Conservation (phyloP, 2,113 vertebrate species). For the Myiagra hebetior region DNA sequence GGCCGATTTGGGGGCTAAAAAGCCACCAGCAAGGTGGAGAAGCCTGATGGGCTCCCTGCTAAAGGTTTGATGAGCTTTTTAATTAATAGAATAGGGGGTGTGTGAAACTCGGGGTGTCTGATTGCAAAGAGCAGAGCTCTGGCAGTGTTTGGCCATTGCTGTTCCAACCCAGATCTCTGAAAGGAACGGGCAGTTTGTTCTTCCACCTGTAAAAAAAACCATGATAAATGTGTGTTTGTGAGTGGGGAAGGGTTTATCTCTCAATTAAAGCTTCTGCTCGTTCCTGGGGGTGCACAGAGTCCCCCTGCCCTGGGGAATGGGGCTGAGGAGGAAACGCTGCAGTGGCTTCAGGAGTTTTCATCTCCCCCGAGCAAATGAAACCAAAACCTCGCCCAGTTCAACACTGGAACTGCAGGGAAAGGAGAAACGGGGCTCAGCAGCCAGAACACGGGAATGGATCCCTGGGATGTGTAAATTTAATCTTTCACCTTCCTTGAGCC, state of each 20-base stretch:
- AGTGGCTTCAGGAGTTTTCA: neutral
- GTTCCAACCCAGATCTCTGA: neutral
- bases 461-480: rapidly evolving
- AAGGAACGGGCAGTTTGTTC: rapidly evolving
- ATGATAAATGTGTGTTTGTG: rapidly evolving
- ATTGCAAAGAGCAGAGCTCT: neutral
- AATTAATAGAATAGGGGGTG: neutral
- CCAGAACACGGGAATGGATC: neutral
- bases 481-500: neutral
- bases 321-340: neutral
- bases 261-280: rapidly evolving
- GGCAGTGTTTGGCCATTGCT: rapidly evolving
- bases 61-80: neutral
- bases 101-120: neutral
- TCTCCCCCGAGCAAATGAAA: neutral
- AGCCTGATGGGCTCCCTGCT: neutral
- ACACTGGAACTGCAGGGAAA: too few relatives aligned
- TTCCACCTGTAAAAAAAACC: neutral
- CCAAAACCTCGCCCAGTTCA: neutral
- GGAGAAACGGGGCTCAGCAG: neutral
- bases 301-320: neutral
- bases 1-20: neutral
- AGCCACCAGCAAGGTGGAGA: neutral
- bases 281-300: neutral
- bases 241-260: neutral